phyloP scores from a whole-genome alignment of 1,140 invertebrate species.

The Drosophila lini region DNA sequence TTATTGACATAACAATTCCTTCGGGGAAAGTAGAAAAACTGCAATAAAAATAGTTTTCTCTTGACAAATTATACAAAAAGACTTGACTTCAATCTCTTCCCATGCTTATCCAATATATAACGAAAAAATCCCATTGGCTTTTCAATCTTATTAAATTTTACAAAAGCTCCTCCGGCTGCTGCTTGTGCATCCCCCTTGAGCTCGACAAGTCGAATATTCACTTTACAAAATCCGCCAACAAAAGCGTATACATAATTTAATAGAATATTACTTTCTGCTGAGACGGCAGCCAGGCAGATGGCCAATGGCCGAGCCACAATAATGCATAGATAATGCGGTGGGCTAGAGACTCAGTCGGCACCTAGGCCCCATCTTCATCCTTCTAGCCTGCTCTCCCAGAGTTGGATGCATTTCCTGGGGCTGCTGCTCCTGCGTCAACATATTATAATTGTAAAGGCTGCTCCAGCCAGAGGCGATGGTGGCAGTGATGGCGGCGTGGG shows the following conservation, averaged over 20 bases:
- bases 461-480: conserved; percentile 8
- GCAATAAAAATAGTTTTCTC: not conserved
- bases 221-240: conserved; percentile 20
- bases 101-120: not conserved
- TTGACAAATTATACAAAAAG: not conserved
- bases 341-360: conserved; percentile 13
- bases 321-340: conserved; percentile 52
- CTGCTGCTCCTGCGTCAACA: conserved; percentile 49
- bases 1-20: conserved; percentile 1
- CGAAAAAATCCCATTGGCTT: not conserved
- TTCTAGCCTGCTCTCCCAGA: not conserved
- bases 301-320: conserved; percentile 41
- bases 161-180: not conserved
- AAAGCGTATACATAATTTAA: conserved; percentile 64
- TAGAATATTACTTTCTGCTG: conserved; percentile 60
- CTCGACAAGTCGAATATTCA: conserved; percentile 31
- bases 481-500: not conserved
- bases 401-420: conserved; percentile 30
- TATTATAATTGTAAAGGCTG: conserved; percentile 61
- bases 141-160: conserved; percentile 6
- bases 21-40: not conserved
- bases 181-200: not conserved
- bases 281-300: conserved; percentile 37
- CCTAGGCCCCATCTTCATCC: not conserved
- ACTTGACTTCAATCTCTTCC: not conserved